Percentiles rank a stretch among this genome's conserved stretches.
phyloP scores from a whole-genome alignment of 1,140 invertebrate species.

The Babylonia areolata region DNA sequence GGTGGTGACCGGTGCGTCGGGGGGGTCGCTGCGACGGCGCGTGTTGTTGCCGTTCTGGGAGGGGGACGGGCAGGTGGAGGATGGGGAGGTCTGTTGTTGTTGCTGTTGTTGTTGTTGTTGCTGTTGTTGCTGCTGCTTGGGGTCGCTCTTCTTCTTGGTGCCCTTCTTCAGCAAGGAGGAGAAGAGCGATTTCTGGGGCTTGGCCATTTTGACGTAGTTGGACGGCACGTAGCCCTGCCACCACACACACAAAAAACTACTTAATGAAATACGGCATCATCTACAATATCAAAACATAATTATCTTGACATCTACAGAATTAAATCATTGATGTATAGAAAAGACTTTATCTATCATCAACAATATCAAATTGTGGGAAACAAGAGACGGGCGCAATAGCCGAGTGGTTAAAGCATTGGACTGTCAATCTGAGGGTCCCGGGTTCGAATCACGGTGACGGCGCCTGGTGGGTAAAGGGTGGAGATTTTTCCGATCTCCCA shows the following conservation, averaged over 20 bases:
- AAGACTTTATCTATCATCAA: no score
- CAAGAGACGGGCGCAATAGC: no score
- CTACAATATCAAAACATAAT: neutral
- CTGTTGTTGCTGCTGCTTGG: constrained; percentile 20
- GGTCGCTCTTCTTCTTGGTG: constrained; percentile 58
- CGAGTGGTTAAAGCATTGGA: no score
- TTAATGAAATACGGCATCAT: neutral
- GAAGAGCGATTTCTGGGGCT: constrained; percentile 66
- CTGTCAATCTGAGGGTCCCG: no score
- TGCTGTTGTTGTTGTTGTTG: constrained; percentile 2
- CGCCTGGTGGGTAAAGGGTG: no score
- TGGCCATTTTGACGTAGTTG: constrained; percentile 93
- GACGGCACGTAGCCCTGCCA: constrained; percentile 97
- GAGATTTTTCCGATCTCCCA: no score
- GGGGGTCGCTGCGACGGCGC: constrained; percentile 27
- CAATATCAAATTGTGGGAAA: no score
- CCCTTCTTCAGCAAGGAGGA: constrained; percentile 64
- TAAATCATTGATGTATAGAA: no score
- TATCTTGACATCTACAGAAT: no score
- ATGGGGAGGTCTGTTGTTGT: constrained; percentile 1
- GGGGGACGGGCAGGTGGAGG: constrained; percentile 25
- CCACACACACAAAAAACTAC: neutral
- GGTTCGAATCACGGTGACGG: no score
- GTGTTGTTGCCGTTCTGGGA: constrained; percentile 38
- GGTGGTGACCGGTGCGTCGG: constrained; percentile 29